Evolutionary conservation across 1,140 invertebrate species (phyloP).

Genomic region (Nebria ingens): DNA sequence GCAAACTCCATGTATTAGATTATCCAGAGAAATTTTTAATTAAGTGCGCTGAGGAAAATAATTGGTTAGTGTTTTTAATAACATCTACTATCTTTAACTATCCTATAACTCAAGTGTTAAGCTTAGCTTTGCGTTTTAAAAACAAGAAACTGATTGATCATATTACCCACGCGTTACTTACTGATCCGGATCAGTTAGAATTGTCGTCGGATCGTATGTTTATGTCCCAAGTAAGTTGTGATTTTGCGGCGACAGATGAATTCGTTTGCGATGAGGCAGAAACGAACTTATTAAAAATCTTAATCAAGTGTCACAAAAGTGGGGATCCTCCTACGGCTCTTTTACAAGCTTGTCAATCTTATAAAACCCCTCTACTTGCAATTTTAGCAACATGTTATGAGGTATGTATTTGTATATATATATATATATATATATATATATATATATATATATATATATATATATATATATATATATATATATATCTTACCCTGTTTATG

Average conservation of each 20-base stretch:
- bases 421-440: too few relatives aligned
- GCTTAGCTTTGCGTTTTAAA: constrained; percentile 39
- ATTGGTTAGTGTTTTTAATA: constrained; percentile 53
- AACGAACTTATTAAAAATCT: constrained; percentile 47
- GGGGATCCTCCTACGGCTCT: constrained; percentile 53
- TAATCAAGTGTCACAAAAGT: constrained; percentile 52
- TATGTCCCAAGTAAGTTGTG: constrained; percentile 32
- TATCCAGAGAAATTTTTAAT: constrained; percentile 44
- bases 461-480: too few relatives aligned
- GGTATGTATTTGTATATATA: too few relatives aligned
- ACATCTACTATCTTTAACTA: constrained; percentile 52
- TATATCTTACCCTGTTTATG: too few relatives aligned
- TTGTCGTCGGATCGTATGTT: constrained; percentile 21
- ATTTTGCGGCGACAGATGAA: constrained; percentile 25
- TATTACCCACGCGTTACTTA: constrained; percentile 40
- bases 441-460: too few relatives aligned
- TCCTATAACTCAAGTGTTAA: constrained; percentile 44
- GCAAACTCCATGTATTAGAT: constrained; percentile 41
- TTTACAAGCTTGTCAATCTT: constrained; percentile 41
- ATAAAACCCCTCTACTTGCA: constrained; percentile 45
- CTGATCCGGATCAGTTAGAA: constrained; percentile 29
- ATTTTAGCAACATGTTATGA: constrained; percentile 57
- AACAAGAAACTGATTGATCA: constrained; percentile 42
- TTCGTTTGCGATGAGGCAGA: constrained; percentile 18
- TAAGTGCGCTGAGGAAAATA: constrained; percentile 41